These are phyloP conservation scores for Onychomys leucogaster DNA, from an alignment of 2,797 vertebrate species.

Conservation along the genomic window DNA sequence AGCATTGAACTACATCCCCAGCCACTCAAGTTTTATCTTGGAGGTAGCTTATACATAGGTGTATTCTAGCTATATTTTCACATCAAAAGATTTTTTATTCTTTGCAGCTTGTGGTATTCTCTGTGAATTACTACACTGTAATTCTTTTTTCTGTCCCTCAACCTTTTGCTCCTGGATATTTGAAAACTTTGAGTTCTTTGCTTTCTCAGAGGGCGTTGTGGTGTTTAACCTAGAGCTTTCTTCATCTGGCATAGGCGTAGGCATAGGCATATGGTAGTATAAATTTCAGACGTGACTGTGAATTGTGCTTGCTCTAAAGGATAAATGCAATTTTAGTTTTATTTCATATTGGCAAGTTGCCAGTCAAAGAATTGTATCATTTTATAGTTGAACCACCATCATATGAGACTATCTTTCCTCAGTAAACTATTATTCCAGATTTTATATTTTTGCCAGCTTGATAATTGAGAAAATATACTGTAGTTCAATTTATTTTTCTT, in stretches of 20 bases:
- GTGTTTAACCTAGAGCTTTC: conserved; percentile 40
- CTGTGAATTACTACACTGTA: neutral
- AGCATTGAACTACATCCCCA: neutral
- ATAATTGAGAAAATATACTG: conserved; percentile 48
- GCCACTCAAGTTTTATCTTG: conserved; percentile 52
- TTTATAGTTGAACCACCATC: conserved; percentile 46
- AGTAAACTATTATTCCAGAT: conserved; percentile 47
- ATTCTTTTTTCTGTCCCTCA: neutral
- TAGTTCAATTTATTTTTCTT: conserved; percentile 52
- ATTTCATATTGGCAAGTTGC: conserved; percentile 56
- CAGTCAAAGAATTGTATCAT: conserved; percentile 31
- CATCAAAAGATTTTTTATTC: conserved; percentile 33
- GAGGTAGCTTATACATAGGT: conserved; percentile 27
- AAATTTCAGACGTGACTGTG: conserved; percentile 35
- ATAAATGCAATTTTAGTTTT: conserved; percentile 58
- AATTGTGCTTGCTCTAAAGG: conserved; percentile 55
- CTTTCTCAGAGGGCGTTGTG: conserved; percentile 1
- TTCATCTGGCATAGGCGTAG: conserved; percentile 25
- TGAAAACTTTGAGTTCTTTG: conserved; percentile 36
- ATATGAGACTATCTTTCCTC: conserved; percentile 48
- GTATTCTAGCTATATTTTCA: conserved; percentile 24
- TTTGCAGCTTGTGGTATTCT: conserved; percentile 45
- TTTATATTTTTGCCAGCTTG: conserved; percentile 6
- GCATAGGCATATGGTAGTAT: neutral
- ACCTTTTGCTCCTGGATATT: neutral